These are phyloP conservation scores for Ailurus styani DNA, from an alignment of 2,113 vertebrate genomes.

Conservation along the genomic window DNA sequence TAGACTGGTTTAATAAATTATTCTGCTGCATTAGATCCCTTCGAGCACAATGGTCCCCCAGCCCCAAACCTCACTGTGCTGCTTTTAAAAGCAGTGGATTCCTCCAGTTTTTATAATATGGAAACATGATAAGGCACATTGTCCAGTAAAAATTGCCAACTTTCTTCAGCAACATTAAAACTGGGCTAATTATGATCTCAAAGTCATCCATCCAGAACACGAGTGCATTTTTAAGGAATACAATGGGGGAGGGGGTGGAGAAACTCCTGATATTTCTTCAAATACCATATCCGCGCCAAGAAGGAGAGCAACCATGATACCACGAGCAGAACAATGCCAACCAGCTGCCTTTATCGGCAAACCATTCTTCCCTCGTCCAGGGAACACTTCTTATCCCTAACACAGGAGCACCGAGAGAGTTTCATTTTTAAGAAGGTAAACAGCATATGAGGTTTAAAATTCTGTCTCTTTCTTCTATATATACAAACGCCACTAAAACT, in stretches of 20 bases:
- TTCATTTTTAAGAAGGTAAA: neutral
- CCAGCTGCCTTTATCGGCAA: neutral
- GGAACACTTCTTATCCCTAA: too few species aligned
- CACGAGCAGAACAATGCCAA: too few species aligned
- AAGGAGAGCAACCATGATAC: neutral
- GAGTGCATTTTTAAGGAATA: neutral
- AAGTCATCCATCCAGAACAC: neutral
- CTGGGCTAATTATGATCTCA: neutral
- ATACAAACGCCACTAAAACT: neutral
- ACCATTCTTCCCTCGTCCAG: neutral
- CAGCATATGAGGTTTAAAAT: neutral
- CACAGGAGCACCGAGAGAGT: neutral
- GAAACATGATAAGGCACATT: neutral
- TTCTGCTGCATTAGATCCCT: neutral
- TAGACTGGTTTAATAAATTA: neutral
- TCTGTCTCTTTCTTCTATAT: neutral
- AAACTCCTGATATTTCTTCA: neutral
- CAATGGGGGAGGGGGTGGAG: fast-evolving
- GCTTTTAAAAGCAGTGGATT: neutral
- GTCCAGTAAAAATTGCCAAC: neutral
- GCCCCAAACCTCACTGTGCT: neutral
- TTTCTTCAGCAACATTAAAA: neutral
- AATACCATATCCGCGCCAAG: neutral
- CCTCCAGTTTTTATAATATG: neutral
- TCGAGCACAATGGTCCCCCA: neutral